phyloP scores from a whole-genome alignment of 2,888 invertebrate species.

The Drosophila falleni region DNA sequence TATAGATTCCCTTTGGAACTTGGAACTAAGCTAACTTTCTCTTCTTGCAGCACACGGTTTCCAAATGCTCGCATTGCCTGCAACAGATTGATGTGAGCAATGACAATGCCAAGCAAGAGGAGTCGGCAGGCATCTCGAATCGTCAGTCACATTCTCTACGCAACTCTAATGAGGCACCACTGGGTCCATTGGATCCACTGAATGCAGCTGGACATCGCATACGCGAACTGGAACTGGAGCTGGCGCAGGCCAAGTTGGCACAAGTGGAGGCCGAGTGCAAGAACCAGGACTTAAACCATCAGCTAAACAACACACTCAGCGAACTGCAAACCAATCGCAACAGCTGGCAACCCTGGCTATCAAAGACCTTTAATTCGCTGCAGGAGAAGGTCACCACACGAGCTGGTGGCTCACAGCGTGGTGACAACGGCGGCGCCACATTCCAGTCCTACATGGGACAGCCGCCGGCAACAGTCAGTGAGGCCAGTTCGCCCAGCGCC shows the following conservation, averaged over 20 bases:
- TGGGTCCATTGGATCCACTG: slow-evolving; percentile 85
- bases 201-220: slow-evolving; percentile 87
- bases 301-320: slow-evolving; percentile 92
- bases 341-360: slow-evolving; percentile 96
- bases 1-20: neutral
- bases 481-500: slow-evolving; percentile 83
- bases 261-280: slow-evolving; percentile 98
- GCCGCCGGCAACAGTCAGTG: slow-evolving; percentile 73
- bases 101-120: slow-evolving; percentile 44
- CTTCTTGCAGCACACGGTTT: slow-evolving; percentile 86
- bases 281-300: slow-evolving; percentile 97
- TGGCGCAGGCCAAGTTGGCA: slow-evolving; percentile 98
- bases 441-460: slow-evolving; percentile 85
- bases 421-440: slow-evolving; percentile 78
- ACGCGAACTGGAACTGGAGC: slow-evolving; percentile 95
- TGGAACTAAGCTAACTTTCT: neutral
- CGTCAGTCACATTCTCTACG: slow-evolving; percentile 42
- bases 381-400: slow-evolving; percentile 85
- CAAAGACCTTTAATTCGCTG: slow-evolving; percentile 91
- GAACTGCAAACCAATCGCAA: slow-evolving; percentile 88
- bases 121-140: slow-evolving; percentile 20
- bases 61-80: slow-evolving; percentile 86
- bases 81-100: slow-evolving; percentile 67
- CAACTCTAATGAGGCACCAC: slow-evolving; percentile 72
- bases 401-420: slow-evolving; percentile 47